Evolutionary conservation across 2,113 vertebrate genomes (phyloP).

Genomic region (Antigone vipio): DNA sequence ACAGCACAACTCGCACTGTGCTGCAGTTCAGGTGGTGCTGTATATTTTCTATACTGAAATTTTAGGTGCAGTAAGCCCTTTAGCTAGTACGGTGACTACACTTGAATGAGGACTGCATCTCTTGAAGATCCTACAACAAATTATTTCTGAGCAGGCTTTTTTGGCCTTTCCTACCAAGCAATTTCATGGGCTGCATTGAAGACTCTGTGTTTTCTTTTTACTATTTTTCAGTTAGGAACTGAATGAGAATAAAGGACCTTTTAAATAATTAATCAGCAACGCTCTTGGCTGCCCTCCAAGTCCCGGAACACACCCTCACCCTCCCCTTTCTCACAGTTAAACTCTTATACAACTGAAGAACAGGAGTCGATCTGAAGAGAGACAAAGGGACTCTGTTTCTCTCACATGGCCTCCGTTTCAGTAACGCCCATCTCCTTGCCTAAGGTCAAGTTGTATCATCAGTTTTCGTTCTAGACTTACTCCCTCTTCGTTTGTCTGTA

Average conservation of each 20-base stretch:
- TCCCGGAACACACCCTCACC: background rate
- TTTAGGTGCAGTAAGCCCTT: background rate
- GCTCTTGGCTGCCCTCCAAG: background rate
- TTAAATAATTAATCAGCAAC: slow-evolving; percentile 16
- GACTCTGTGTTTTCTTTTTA: background rate
- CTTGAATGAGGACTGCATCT: background rate
- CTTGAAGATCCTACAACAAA: background rate
- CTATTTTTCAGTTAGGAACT: background rate
- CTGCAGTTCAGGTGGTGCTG: background rate
- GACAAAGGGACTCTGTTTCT: background rate
- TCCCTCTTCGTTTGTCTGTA: background rate
- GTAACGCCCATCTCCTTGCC: background rate
- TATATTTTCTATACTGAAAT: background rate
- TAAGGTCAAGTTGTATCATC: background rate
- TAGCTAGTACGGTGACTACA: background rate
- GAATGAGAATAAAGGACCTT: background rate
- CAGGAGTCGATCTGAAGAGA: background rate
- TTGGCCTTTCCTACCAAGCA: background rate
- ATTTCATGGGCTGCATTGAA: background rate
- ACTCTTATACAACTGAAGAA: background rate
- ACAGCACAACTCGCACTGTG: background rate
- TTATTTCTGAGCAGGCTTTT: background rate
- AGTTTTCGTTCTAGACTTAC: background rate
- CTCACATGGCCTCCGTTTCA: background rate
- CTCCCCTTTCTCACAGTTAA: background rate